Conservation (phyloP, 2,113 vertebrate genomes). For the Dicerorhinus sumatrensis region DNA sequence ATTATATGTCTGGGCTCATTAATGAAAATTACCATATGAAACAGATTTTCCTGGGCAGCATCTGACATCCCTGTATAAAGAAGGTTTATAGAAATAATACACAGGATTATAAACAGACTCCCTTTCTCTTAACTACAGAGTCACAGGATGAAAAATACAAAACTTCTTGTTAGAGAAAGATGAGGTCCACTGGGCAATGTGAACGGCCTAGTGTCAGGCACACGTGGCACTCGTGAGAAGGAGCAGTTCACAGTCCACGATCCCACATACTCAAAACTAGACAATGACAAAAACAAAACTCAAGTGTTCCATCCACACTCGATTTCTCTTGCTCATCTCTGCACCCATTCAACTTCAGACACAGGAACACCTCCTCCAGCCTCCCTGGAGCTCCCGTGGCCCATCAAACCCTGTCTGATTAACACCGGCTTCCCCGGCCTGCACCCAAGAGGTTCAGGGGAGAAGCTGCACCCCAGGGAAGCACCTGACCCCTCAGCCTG, state of each 20-base stretch:
- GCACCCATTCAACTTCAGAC: neutral
- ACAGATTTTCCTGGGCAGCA: neutral
- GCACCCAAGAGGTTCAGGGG: neutral
- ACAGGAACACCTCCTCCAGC: neutral
- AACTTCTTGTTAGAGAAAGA: neutral
- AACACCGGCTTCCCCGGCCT: neutral
- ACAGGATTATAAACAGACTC: neutral
- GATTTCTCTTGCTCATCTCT: neutral
- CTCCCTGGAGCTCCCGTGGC: neutral
- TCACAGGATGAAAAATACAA: neutral
- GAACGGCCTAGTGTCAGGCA: neutral
- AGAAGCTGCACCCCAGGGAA: neutral
- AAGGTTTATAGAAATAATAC: constrained; percentile 15
- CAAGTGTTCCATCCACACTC: rapidly evolving
- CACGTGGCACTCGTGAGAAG: neutral
- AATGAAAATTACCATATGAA: constrained; percentile 60
- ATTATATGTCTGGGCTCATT: constrained; percentile 5
- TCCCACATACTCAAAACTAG: neutral
- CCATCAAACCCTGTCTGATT: neutral
- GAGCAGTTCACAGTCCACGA: neutral
- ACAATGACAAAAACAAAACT: rapidly evolving
- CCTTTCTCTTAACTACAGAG: neutral
- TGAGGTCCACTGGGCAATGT: rapidly evolving
- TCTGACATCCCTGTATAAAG: neutral
- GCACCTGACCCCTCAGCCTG: neutral